Percentiles rank a stretch among this genome's conserved stretches.
Evolutionary conservation across 2,797 vertebrate genomes (phyloP).

Genomic region (Myotis myotis): DNA sequence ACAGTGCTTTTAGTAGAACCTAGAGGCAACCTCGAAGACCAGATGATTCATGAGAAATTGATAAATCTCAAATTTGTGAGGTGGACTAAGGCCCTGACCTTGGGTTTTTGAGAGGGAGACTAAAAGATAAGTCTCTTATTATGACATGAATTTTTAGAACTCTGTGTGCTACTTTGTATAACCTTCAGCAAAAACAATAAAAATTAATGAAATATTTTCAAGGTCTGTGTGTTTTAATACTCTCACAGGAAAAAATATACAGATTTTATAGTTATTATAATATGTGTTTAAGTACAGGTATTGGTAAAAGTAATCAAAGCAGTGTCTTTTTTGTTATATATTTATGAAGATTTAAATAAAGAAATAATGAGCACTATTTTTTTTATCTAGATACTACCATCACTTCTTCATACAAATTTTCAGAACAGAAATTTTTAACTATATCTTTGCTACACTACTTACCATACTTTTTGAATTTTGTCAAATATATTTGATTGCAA

Average conservation of each 20-base stretch:
- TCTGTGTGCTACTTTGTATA: background rate
- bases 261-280: background rate
- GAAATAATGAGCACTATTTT: background rate
- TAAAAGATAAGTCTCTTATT: background rate
- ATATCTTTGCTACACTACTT: background rate
- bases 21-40: background rate
- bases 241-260: background rate
- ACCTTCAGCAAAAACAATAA: background rate
- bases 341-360: slow-evolving; percentile 16
- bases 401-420: background rate
- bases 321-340: background rate
- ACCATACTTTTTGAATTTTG: background rate
- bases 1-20: background rate
- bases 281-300: background rate
- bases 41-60: slow-evolving; percentile 18
- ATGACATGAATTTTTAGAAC: background rate
- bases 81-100: background rate
- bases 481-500: background rate
- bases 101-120: background rate
- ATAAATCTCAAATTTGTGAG: background rate
- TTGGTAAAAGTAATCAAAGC: background rate
- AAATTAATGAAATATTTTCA: slow-evolving; percentile 50
- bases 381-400: background rate
- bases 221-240: background rate
- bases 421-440: background rate